These are phyloP conservation scores for Melipona quadrifasciata DNA, from an alignment of 1,140 invertebrate genomes.

Conservation along the genomic window DNA sequence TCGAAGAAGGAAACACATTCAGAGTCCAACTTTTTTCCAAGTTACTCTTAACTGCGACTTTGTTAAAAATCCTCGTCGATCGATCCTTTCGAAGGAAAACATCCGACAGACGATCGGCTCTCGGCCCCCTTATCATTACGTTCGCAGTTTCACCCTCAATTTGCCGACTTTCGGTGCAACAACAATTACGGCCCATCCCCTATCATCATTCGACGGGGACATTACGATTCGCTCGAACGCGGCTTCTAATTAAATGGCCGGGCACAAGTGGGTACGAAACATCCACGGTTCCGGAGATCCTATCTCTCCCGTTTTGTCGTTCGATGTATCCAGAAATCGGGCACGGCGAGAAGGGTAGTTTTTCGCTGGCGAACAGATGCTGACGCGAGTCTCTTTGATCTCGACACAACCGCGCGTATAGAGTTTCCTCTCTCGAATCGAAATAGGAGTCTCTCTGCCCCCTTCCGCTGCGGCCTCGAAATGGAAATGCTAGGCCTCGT, in stretches of 20 bases:
- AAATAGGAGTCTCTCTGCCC: background rate
- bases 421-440: constrained; percentile 60
- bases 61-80: too few relatives aligned
- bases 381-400: constrained; percentile 49
- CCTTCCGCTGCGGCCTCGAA: background rate
- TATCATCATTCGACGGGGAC: background rate
- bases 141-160: background rate
- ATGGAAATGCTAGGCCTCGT: constrained; percentile 9
- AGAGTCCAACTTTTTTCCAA: too few relatives aligned
- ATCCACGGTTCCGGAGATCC: constrained; percentile 27
- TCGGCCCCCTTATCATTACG: background rate
- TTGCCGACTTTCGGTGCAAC: background rate
- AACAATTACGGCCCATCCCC: background rate
- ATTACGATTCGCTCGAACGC: background rate
- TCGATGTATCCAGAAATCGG: constrained; percentile 47
- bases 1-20: background rate
- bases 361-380: constrained; percentile 50
- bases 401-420: constrained; percentile 38
- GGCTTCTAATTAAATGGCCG: constrained; percentile 36
- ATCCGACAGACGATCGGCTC: background rate
- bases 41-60: too few relatives aligned
- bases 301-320: constrained; percentile 23
- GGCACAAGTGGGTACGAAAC: constrained; percentile 39
- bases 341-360: constrained; percentile 15
- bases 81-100: background rate